Conservation (phyloP, 1,140 invertebrate species). For the Penaeus vannamei region DNA sequence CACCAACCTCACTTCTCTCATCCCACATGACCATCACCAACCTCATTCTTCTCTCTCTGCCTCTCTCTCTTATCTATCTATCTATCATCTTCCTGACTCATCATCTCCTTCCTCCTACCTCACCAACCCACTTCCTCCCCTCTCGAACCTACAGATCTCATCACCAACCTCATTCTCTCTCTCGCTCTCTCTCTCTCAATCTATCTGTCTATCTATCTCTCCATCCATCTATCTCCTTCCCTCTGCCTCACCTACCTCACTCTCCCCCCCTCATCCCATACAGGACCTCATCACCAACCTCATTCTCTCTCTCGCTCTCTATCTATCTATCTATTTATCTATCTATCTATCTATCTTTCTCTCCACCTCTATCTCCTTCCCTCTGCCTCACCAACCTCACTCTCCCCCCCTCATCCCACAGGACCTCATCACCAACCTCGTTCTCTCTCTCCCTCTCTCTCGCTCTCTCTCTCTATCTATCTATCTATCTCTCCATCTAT, state of each 20-base stretch:
- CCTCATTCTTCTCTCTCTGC: background rate
- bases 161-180: background rate
- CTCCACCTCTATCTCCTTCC: background rate
- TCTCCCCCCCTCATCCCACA: background rate
- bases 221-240: background rate
- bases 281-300: constrained; percentile 7
- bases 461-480: constrained; percentile 20
- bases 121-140: background rate
- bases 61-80: constrained; percentile 11
- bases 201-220: too few relatives aligned
- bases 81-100: too few relatives aligned
- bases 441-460: background rate
- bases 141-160: background rate
- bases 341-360: too few relatives aligned
- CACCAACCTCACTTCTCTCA: background rate
- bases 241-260: background rate
- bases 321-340: too few relatives aligned
- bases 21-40: background rate
- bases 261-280: background rate
- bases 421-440: background rate
- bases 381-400: background rate
- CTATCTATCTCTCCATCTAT: background rate
- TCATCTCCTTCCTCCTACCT: too few relatives aligned
- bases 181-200: constrained; percentile 8
- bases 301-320: constrained; percentile 22